Conservation (phyloP, 2,797 vertebrate species). For the Gobionotothen gibberifrons region DNA sequence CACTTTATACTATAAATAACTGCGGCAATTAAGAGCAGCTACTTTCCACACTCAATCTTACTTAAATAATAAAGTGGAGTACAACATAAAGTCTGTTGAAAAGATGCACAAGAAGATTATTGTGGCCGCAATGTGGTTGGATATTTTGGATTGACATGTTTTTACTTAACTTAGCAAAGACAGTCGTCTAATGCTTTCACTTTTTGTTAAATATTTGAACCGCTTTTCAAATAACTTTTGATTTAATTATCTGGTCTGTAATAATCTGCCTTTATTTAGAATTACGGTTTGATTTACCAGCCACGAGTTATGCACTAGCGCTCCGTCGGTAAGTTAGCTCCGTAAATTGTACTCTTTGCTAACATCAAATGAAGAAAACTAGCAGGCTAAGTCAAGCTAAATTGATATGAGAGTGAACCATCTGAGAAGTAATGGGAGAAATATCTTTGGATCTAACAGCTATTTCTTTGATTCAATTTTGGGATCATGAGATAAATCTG, state of each 20-base stretch:
- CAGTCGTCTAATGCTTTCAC: not conserved
- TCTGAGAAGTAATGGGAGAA: too few species aligned
- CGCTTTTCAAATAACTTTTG: not conserved
- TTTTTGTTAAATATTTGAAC: not conserved
- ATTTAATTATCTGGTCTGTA: not conserved
- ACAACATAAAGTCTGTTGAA: not conserved
- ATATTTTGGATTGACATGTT: not conserved
- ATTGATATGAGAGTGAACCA: too few species aligned
- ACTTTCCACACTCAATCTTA: not conserved
- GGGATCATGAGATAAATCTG: not conserved
- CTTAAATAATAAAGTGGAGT: slow-evolving; percentile 22
- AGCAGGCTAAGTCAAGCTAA: too few species aligned
- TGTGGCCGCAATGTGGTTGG: not conserved
- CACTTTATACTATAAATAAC: slow-evolving; percentile 12
- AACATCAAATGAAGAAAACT: not conserved
- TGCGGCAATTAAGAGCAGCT: not conserved
- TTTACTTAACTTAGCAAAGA: not conserved
- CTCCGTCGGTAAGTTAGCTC: not conserved
- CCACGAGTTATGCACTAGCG: too few species aligned
- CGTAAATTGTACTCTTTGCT: not conserved
- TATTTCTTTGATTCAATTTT: not conserved
- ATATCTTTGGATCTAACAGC: not conserved
- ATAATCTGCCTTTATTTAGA: not conserved
- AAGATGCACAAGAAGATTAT: not conserved
- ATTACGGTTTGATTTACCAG: not conserved